A percentile compares a stretch with the other conserved stretches of the same genome.
Conservation (phyloP, 2,113 vertebrate species). For the Nanorana parkeri region DNA sequence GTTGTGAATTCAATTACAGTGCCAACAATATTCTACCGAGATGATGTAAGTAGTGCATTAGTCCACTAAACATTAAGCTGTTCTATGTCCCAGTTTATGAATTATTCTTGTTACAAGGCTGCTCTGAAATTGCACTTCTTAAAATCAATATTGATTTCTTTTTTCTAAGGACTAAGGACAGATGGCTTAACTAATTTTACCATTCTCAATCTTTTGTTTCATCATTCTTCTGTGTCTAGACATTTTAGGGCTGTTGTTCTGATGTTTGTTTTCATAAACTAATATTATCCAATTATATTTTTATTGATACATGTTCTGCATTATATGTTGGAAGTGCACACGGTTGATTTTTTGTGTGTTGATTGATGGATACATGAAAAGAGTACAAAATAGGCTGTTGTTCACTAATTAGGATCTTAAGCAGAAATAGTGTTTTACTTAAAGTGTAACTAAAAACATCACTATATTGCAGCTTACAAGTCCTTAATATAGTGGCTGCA, state of each 20-base stretch:
- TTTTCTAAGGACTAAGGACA: slow-evolving; percentile 47
- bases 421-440: no score
- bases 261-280: neutral
- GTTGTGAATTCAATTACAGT: slow-evolving; percentile 13
- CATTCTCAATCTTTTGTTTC: slow-evolving; percentile 17
- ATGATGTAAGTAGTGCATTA: slow-evolving; percentile 48
- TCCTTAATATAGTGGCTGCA: no score
- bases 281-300: no score
- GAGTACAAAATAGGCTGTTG: no score
- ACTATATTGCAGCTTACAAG: no score
- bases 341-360: no score
- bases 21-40: slow-evolving; percentile 24
- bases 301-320: no score
- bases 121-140: slow-evolving; percentile 44
- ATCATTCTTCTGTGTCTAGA: slow-evolving; percentile 46
- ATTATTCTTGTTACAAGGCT: slow-evolving; percentile 49
- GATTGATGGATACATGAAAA: no score
- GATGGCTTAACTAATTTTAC: slow-evolving; percentile 39
- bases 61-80: slow-evolving; percentile 36
- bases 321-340: no score
- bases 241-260: slow-evolving; percentile 23
- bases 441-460: no score
- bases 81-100: slow-evolving; percentile 45
- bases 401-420: no score
- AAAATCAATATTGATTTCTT: slow-evolving; percentile 55